Percentiles rank a stretch among this genome's conserved stretches.
phyloP scores from a whole-genome alignment of 2,797 vertebrate genomes.

The Dipus sagitta region DNA sequence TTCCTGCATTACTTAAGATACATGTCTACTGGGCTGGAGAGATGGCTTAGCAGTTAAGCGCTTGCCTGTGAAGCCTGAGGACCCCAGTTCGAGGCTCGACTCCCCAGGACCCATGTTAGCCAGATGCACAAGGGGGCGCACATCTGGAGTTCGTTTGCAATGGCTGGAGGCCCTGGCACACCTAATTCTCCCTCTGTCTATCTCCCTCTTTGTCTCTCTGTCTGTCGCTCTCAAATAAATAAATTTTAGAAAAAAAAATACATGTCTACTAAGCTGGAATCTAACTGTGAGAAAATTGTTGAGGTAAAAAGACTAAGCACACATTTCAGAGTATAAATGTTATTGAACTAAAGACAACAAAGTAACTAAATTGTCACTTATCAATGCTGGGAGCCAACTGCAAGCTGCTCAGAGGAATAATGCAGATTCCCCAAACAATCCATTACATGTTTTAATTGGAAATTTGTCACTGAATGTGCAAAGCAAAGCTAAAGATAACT shows the following conservation, averaged over 20 bases:
- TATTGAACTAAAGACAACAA: conserved; percentile 24
- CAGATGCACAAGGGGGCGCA: no score
- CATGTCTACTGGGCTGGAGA: not conserved
- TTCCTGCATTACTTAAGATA: conserved; percentile 7
- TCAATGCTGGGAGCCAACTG: not conserved
- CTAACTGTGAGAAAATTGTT: not conserved
- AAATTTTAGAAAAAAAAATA: no score
- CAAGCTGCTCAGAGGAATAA: conserved; percentile 29
- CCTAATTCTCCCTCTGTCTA: no score
- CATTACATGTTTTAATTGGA: conserved; percentile 42
- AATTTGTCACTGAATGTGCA: conserved; percentile 18
- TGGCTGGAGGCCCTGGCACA: no score
- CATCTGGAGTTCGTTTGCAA: no score
- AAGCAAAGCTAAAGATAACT: conserved; percentile 31
- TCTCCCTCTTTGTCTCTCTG: no score
- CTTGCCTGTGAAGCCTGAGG: no score
- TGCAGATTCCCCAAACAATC: not conserved
- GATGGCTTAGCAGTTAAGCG: no score
- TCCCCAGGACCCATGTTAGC: no score
- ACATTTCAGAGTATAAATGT: conserved; percentile 17
- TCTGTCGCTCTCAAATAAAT: no score
- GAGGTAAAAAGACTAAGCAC: not conserved
- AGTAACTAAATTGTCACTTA: conserved; percentile 4
- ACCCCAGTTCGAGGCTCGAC: no score
- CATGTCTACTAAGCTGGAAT: conserved; percentile 41